Evolutionary conservation across 2,113 vertebrate genomes (phyloP).

Genomic region (Leptocoma aspasia): DNA sequence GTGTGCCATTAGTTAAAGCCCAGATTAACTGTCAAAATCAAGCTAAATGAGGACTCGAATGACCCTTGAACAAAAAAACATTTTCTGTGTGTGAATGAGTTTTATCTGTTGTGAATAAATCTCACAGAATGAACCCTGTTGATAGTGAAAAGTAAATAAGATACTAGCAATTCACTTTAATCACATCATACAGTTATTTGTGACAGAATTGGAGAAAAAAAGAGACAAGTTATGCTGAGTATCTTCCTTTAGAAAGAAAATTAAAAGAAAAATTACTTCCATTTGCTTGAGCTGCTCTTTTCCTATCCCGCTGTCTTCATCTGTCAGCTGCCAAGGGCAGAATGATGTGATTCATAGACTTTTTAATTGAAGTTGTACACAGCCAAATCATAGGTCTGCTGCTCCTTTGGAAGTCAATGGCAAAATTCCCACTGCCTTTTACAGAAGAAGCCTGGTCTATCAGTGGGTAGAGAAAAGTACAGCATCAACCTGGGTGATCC

Average conservation of each 20-base stretch:
- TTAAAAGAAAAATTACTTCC: slow-evolving; percentile 43
- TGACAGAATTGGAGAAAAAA: background rate
- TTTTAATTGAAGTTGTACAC: slow-evolving; percentile 34
- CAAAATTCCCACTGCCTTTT: slow-evolving; percentile 27
- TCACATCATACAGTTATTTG: background rate
- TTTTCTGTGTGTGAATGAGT: background rate
- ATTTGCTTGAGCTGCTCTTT: slow-evolving; percentile 38
- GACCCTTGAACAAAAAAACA: background rate
- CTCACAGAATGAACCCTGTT: background rate
- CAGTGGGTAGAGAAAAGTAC: background rate
- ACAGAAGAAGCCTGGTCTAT: background rate
- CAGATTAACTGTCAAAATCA: background rate
- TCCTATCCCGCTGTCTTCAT: slow-evolving; percentile 45
- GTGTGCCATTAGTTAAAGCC: background rate
- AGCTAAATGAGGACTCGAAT: background rate
- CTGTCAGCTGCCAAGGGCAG: slow-evolving; percentile 30
- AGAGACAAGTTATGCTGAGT: background rate
- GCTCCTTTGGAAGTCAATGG: slow-evolving; percentile 17
- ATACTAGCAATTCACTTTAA: background rate
- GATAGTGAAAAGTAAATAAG: background rate
- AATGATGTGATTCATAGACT: slow-evolving; percentile 34
- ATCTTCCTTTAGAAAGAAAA: slow-evolving; percentile 12
- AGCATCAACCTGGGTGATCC: background rate
- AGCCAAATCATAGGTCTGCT: slow-evolving; percentile 24
- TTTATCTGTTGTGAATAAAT: background rate